These are phyloP conservation scores for Flexamia atlantica DNA, from an alignment of 2,888 invertebrate genomes.

Conservation along the genomic window DNA sequence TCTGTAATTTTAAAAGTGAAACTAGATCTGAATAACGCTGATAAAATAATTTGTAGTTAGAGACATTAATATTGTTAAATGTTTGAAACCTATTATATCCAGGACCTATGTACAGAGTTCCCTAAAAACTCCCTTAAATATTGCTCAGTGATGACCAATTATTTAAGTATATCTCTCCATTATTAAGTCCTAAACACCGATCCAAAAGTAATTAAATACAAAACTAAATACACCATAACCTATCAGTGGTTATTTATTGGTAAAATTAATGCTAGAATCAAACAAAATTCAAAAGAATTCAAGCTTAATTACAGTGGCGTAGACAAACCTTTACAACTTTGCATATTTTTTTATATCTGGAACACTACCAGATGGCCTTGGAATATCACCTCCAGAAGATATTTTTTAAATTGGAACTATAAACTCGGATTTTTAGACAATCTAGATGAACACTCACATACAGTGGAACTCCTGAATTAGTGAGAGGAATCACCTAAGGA, in stretches of 20 bases:
- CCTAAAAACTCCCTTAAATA: slow-evolving; percentile 19
- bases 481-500: too few species aligned
- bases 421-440: too few species aligned
- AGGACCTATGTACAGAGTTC: background rate
- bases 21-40: background rate
- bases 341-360: too few species aligned
- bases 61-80: slow-evolving; percentile 24
- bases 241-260: background rate
- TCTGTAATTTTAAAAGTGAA: background rate
- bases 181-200: background rate
- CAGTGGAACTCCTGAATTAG: too few species aligned
- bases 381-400: too few species aligned
- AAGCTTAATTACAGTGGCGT: background rate
- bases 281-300: background rate
- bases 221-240: slow-evolving; percentile 29
- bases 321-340: too few species aligned
- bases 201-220: background rate
- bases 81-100: slow-evolving; percentile 6
- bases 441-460: too few species aligned
- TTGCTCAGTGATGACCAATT: background rate
- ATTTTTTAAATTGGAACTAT: too few species aligned
- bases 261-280: background rate
- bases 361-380: too few species aligned
- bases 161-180: slow-evolving; percentile 7
- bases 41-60: background rate